phyloP scores from a whole-genome alignment of 2,113 vertebrate species.

The Mohoua ochrocephala region DNA sequence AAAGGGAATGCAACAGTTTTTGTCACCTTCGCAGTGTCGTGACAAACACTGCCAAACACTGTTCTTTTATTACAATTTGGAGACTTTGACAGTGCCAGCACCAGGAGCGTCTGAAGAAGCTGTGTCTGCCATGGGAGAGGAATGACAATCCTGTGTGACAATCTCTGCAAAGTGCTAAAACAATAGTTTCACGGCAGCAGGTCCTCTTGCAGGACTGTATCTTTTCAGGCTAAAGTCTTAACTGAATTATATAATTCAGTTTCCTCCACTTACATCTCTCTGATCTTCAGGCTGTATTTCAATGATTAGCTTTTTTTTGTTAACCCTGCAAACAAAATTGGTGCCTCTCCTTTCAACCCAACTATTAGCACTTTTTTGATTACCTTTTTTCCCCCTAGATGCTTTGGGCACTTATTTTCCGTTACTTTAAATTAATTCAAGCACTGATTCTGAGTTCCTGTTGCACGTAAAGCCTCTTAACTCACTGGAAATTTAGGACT shows the following conservation, averaged over 20 bases:
- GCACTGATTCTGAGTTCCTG: not conserved
- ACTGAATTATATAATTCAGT: not conserved
- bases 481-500: not conserved
- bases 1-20: not conserved
- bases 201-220: not conserved
- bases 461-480: not conserved
- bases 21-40: not conserved
- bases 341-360: not conserved
- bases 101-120: too few species aligned
- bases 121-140: not conserved
- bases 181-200: not conserved
- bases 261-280: not conserved
- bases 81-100: not conserved
- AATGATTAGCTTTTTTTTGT: not conserved
- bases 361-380: too few species aligned
- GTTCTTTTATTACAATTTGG: not conserved
- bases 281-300: not conserved
- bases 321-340: not conserved
- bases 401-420: not conserved
- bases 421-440: not conserved
- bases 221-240: not conserved
- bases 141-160: not conserved
- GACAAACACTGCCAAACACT: not conserved
- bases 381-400: fast-evolving
- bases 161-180: not conserved